Evolutionary conservation across 2,888 invertebrate genomes (phyloP).

Genomic region (Heliconius ismenius): DNA sequence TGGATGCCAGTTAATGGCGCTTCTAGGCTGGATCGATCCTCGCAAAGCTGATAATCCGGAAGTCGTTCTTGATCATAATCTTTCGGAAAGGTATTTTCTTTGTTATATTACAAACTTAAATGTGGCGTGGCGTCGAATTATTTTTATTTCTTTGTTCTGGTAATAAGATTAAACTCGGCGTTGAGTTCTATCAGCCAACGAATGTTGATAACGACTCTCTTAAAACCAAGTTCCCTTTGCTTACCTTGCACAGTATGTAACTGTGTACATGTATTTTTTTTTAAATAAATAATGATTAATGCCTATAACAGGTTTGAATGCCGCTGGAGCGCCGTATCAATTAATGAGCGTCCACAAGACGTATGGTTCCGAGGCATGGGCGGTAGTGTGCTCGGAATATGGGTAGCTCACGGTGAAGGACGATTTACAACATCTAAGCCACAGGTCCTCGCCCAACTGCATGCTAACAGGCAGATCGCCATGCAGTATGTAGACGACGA

Average conservation of each 20-base stretch:
- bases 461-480: conserved; percentile 85
- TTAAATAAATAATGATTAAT: neutral
- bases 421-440: conserved; percentile 84
- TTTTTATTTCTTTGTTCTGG: no score
- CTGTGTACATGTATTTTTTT: neutral
- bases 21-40: conserved; percentile 93
- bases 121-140: neutral
- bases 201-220: no score
- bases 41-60: conserved; percentile 67
- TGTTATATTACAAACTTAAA: neutral
- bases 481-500: conserved; percentile 92
- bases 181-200: no score
- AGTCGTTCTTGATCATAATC: conserved; percentile 91
- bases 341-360: conserved; percentile 77
- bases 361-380: conserved; percentile 96
- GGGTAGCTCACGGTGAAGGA: conserved; percentile 99
- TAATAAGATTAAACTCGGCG: no score
- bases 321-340: conserved; percentile 89
- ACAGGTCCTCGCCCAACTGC: conserved; percentile 73
- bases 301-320: conserved; percentile 82
- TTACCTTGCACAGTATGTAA: no score
- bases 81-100: conserved; percentile 87
- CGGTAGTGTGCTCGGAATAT: conserved; percentile 93
- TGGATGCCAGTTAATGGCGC: conserved; percentile 97
- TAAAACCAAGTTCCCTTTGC: no score